Evolutionary conservation across 2,888 invertebrate species (phyloP).

Genomic region (Nemotelus pantherinus): DNA sequence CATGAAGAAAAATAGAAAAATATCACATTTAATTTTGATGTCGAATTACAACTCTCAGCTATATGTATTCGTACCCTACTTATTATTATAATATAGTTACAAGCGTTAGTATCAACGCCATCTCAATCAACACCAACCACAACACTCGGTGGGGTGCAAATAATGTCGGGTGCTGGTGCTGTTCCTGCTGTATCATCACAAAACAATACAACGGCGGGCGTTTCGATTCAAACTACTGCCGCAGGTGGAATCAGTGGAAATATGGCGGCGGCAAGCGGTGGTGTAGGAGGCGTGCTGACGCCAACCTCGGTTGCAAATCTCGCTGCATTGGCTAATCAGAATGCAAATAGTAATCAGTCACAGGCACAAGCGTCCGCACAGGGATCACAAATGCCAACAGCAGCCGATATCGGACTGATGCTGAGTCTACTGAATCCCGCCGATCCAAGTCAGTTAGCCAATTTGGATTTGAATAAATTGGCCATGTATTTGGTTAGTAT

Average conservation of each 20-base stretch:
- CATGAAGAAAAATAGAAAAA: not conserved
- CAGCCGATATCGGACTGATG: constrained; percentile 65
- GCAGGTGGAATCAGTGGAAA: constrained; percentile 39
- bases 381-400: constrained; percentile 62
- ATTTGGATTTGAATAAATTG: constrained; percentile 79
- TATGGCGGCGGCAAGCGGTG: constrained; percentile 1
- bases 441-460: constrained; percentile 71
- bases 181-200: constrained; percentile 38
- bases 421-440: constrained; percentile 64
- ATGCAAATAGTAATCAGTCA: constrained; percentile 47
- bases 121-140: constrained; percentile 54
- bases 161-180: constrained; percentile 54
- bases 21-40: constrained; percentile 15
- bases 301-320: constrained; percentile 51
- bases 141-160: constrained; percentile 61
- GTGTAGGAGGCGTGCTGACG: constrained; percentile 32
- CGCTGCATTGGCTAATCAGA: constrained; percentile 31
- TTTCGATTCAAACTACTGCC: constrained; percentile 58
- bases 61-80: constrained; percentile 51
- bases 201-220: constrained; percentile 52
- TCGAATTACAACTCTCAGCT: constrained; percentile 47
- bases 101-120: constrained; percentile 64
- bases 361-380: constrained; percentile 52
- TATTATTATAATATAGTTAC: constrained; percentile 57
- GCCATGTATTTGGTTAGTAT: constrained; percentile 78